Percentiles rank a stretch among this genome's conserved stretches.
Evolutionary conservation across 2,113 vertebrate genomes (phyloP).

Genomic region (Sinocyclocheilus grahami): DNA sequence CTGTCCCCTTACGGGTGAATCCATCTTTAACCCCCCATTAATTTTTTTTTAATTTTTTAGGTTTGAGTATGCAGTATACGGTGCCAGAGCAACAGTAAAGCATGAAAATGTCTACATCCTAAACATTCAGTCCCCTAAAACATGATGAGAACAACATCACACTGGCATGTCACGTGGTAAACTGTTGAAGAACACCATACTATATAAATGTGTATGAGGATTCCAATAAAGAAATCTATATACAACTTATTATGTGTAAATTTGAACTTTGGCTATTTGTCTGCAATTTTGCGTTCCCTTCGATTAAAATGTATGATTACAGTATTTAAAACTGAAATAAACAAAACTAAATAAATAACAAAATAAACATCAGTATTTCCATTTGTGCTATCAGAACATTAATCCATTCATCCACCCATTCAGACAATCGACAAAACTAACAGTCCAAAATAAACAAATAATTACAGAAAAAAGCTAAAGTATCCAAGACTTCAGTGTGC

Average conservation of each 20-base stretch:
- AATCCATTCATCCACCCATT: background rate
- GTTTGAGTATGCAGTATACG: background rate
- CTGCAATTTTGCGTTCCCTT: background rate
- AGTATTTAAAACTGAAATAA: background rate
- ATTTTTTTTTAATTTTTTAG: background rate
- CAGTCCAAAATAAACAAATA: background rate
- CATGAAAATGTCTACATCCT: background rate
- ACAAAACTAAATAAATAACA: background rate
- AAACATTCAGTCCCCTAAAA: background rate
- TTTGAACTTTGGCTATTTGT: background rate
- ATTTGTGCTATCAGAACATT: background rate
- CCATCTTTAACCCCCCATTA: constrained; percentile 41
- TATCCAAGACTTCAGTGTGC: background rate
- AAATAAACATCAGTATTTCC: background rate
- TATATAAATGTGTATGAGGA: background rate
- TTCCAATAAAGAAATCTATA: background rate
- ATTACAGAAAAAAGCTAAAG: background rate
- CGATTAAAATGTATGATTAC: background rate
- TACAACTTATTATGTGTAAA: background rate
- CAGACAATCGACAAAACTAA: background rate
- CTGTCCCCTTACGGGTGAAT: constrained; percentile 53
- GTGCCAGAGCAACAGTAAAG: constrained; percentile 6
- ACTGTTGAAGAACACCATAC: background rate
- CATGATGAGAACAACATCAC: background rate
- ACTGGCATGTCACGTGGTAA: too few species aligned